phyloP scores from a whole-genome alignment of 1,140 invertebrate genomes.

The Cepaea nemoralis region DNA sequence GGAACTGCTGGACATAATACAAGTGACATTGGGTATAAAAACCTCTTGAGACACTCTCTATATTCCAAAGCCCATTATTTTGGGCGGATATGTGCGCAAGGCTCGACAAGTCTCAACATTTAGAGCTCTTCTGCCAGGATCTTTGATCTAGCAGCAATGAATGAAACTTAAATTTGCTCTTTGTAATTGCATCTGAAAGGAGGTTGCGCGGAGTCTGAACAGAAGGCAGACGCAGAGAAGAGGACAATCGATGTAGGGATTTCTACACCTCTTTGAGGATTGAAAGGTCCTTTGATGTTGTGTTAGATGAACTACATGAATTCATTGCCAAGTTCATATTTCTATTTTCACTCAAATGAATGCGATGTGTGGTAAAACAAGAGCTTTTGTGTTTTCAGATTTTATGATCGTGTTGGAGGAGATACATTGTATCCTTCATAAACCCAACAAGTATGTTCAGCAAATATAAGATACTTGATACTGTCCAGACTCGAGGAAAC shows the following conservation, averaged over 20 bases:
- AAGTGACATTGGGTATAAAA: not conserved
- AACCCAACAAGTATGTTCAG: too few relatives aligned
- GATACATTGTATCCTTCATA: too few relatives aligned
- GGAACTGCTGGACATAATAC: not conserved
- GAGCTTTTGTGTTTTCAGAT: too few relatives aligned
- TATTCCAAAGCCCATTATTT: not conserved
- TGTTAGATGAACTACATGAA: not conserved
- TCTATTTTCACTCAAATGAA: not conserved
- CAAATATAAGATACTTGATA: too few relatives aligned
- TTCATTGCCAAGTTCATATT: not conserved
- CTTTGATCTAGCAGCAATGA: constrained; percentile 16
- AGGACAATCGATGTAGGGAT: not conserved
- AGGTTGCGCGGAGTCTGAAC: not conserved
- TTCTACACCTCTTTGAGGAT: not conserved
- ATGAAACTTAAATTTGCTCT: constrained; percentile 23
- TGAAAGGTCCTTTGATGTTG: constrained; percentile 14
- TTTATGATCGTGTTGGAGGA: too few relatives aligned
- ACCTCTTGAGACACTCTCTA: not conserved
- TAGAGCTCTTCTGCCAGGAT: not conserved
- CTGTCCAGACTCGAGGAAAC: too few relatives aligned
- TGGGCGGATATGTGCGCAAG: not conserved
- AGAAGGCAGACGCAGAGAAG: not conserved
- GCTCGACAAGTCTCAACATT: not conserved
- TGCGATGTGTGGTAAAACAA: not conserved
- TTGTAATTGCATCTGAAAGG: constrained; percentile 10